Conservation (phyloP, 2,113 vertebrate species). For the Sorex araneus region DNA sequence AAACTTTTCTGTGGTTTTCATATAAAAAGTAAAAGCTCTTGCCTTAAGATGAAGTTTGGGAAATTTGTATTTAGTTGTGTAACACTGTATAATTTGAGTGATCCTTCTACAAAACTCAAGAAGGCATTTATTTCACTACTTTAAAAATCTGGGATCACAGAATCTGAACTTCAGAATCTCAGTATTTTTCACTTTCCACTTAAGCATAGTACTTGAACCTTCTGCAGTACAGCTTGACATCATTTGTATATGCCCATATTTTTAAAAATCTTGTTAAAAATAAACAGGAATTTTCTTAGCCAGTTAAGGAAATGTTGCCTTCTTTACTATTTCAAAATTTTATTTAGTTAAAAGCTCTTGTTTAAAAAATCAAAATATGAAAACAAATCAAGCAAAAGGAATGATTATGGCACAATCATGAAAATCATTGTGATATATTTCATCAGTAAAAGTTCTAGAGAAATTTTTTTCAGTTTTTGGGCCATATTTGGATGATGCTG, state of each 20-base stretch:
- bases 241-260: not conserved
- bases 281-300: not conserved
- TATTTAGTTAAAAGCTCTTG: not conserved
- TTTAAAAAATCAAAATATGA: not conserved
- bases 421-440: conserved; percentile 14
- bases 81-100: conserved; percentile 85
- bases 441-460: conserved; percentile 43
- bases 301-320: not conserved
- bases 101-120: conserved; percentile 84
- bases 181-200: not conserved
- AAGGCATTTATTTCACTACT: conserved; percentile 46
- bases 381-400: not conserved
- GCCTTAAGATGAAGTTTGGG: conserved; percentile 87
- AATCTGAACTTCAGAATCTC: conserved; percentile 17
- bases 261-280: not conserved
- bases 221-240: conserved; percentile 1
- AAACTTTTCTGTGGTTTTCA: conserved; percentile 90
- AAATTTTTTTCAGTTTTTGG: not conserved
- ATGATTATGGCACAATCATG: not conserved
- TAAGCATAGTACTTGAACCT: not conserved
- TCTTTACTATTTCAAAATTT: conserved; percentile 33
- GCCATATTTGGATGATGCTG: too few relatives aligned
- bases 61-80: conserved; percentile 88
- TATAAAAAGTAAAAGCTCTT: conserved; percentile 88
- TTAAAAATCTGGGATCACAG: conserved; percentile 42